Conservation (phyloP, 2,888 invertebrate genomes). For the Drosophila birchii region DNA sequence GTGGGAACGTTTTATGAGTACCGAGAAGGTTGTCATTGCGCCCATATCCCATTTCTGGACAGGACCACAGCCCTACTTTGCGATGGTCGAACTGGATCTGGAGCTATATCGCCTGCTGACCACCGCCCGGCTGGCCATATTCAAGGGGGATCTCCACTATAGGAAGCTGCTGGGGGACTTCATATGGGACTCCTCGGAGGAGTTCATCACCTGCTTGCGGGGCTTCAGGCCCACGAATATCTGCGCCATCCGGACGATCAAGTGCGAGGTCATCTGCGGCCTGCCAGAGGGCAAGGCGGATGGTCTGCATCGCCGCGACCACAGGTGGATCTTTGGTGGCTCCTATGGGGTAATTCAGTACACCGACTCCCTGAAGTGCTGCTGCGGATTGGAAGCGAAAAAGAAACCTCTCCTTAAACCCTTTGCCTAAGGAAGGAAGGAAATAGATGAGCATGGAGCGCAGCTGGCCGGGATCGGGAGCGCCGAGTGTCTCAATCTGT, state of each 20-base stretch:
- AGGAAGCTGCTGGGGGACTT: slow-evolving; percentile 95
- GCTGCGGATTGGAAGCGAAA: slow-evolving; percentile 28
- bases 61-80: slow-evolving; percentile 89
- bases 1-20: slow-evolving; percentile 87
- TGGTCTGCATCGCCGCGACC: slow-evolving; percentile 85
- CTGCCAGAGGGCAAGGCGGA: slow-evolving; percentile 88
- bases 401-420: neutral
- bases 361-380: slow-evolving; percentile 71
- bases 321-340: slow-evolving; percentile 93
- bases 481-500: slow-evolving; percentile 69
- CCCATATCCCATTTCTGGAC: slow-evolving; percentile 94
- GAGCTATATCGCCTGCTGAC: slow-evolving; percentile 90
- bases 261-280: slow-evolving; percentile 95
- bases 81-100: slow-evolving; percentile 90
- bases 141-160: slow-evolving; percentile 98
- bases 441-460: neutral
- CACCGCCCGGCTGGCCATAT: slow-evolving; percentile 89
- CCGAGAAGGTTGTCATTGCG: slow-evolving; percentile 83
- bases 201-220: slow-evolving; percentile 86
- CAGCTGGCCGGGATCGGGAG: slow-evolving; percentile 7
- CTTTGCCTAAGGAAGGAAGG: neutral
- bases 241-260: slow-evolving; percentile 93
- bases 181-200: slow-evolving; percentile 90
- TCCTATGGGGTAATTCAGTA: slow-evolving; percentile 92
- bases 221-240: slow-evolving; percentile 93